Percentiles rank a stretch among this genome's conserved stretches.
Evolutionary conservation across 2,113 vertebrate genomes (phyloP).

Genomic region (Oryzias woworae): DNA sequence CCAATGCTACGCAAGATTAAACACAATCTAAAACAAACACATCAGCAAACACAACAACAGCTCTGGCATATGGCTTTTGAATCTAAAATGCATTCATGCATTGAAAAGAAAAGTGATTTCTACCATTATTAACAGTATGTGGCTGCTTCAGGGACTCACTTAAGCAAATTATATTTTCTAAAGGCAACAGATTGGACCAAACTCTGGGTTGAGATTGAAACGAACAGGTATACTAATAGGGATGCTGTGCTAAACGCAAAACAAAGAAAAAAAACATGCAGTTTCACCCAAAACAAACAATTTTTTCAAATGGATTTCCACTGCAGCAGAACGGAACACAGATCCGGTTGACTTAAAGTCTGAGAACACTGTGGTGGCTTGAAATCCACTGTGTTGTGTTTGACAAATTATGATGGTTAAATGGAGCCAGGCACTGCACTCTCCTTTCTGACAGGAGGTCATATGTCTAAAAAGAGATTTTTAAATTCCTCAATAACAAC

Average conservation of each 20-base stretch:
- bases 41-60: constrained; percentile 41
- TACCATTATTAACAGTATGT: constrained; percentile 60
- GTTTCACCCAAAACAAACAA: constrained; percentile 47
- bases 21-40: constrained; percentile 60
- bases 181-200: constrained; percentile 58
- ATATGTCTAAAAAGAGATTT: too few relatives aligned
- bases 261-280: constrained; percentile 24
- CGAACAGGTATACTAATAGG: constrained; percentile 60
- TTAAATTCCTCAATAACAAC: too few relatives aligned
- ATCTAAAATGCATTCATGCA: constrained; percentile 60
- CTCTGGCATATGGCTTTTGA: constrained; percentile 63
- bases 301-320: constrained; percentile 26
- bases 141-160: constrained; percentile 58
- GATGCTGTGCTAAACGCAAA: constrained; percentile 28
- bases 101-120: constrained; percentile 65
- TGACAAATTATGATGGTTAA: too few relatives aligned
- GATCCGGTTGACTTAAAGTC: constrained; percentile 11
- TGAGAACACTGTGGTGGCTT: not conserved
- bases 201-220: constrained; percentile 42
- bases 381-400: too few relatives aligned
- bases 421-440: too few relatives aligned
- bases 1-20: constrained; percentile 50
- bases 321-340: constrained; percentile 47
- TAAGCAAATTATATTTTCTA: constrained; percentile 47
- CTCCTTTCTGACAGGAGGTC: too few relatives aligned